Conservation (phyloP, 2,797 vertebrate species). For the Phylloscopus collybita region DNA sequence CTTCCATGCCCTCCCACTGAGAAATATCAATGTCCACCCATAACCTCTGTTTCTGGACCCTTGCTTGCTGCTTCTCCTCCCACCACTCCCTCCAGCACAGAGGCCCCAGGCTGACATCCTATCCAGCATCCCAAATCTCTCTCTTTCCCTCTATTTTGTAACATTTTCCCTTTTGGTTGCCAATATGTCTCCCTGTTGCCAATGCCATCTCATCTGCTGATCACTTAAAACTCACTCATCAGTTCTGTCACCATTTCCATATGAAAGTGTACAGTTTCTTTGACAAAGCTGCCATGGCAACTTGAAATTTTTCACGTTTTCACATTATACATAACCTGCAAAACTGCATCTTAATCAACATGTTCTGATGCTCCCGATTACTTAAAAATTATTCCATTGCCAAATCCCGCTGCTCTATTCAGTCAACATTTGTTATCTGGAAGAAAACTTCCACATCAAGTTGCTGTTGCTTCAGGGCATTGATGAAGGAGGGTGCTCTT, state of each 20-base stretch:
- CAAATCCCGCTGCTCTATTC: slow-evolving; percentile 12
- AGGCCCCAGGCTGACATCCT: neutral
- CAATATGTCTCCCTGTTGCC: neutral
- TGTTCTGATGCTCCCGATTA: neutral
- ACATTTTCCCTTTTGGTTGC: neutral
- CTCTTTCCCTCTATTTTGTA: neutral
- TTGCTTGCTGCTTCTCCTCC: neutral
- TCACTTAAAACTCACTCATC: neutral
- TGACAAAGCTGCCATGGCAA: slow-evolving; percentile 48
- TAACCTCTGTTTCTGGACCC: neutral
- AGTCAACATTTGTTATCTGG: slow-evolving; percentile 16
- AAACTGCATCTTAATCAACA: slow-evolving; percentile 24
- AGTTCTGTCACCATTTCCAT: slow-evolving; percentile 15
- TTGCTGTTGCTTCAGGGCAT: neutral
- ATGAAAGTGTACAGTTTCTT: neutral
- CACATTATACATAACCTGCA: neutral
- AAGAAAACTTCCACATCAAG: slow-evolving; percentile 5
- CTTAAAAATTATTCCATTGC: slow-evolving; percentile 4
- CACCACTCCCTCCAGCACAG: neutral
- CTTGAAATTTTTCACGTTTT: slow-evolving; percentile 35
- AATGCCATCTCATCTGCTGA: neutral
- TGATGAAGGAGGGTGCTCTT: neutral
- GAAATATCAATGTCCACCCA: neutral
- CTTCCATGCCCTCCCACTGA: neutral
- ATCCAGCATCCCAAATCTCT: neutral